Base-by-base conservation (phyloP, 2,888 invertebrate species). In the Parthenolecanium corni region DNA sequence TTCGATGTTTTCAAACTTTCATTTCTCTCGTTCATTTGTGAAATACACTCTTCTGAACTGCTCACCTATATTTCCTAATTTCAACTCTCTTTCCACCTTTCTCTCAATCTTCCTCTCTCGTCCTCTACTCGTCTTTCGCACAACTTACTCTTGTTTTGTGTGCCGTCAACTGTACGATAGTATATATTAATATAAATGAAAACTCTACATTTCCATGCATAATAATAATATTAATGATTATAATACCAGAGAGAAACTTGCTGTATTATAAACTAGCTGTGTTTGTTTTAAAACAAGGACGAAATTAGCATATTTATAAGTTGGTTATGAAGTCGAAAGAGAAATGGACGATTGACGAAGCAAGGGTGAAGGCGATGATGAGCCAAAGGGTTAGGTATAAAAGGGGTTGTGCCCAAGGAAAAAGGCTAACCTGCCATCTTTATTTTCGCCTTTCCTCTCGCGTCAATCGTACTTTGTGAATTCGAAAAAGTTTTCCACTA, bases 261-360 rank as follows among this genome's bases (percentile, higher is more conserved):
- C 58, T 49, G 49, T 38, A 16, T 58, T 58, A 58, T 58, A 58
- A 58, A 58, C 58, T 58, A 58, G 58, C 58, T 58, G 58, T n/a
- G n/a, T 58, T 58, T 58, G 58, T 58, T 58, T 58, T 47, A 58
- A 66, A 66, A 66, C 64, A 66, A 66, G 64, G 57, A 66, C 64
- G 58, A 62, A 66, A 66, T 66, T 66, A 66, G 62, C 65, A 66
- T 66, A 66, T 66, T 66, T 66, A 66, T 66, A 49, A 58, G 58
- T 58, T 58, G 36, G 49, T 58, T 58, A 58, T 58, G 58, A 58
- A 49, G 58, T 58, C 47, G n/a, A 47, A 57, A 57, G 46, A 44
- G 51, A 49, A 49, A 49, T 21, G 21, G 23, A 49, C 14, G 49
- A 18, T 20, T 21, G 6, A 11, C 16, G 44, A 42, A 14, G 4